Evolutionary conservation across 2,113 vertebrate species (phyloP), one percentile per base, ranked within the genome.

Genomic region (Amazona guildingii): DNA sequence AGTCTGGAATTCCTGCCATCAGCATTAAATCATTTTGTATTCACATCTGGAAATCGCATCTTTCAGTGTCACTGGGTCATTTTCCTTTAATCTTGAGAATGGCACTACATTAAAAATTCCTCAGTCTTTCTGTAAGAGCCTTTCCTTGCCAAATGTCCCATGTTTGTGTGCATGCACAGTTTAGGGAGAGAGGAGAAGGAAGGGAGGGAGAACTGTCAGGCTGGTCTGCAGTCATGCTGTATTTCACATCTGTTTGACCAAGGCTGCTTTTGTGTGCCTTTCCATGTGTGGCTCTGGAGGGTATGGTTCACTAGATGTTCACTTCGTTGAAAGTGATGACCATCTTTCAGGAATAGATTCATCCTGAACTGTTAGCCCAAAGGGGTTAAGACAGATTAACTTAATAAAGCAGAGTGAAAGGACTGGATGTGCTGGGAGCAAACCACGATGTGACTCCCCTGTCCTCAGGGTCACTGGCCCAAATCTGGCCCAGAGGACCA

Each of bases 21-120:
- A 96, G 77, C 83, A 83, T 92, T 94, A 92, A 94, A 93, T 94
- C 83, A 90, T 92, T 91, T 86, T 75, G 78, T 61, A 92, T 96
- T 95, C 96, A 96, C 96, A 97, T 97, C 96, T 97, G 97, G 95
- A 97, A 97, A 93, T 75, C 85, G 57, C 94, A 95, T 95, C 93
- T 94, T 63, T 59, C 27, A 91, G 84, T 97, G 94, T 95, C 96
- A 83, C 91, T 91, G 85, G 90, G 95, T 96, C 91, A 68, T 90
- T 96, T 95, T 93, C 89, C 95, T 97, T 96, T 96, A 94, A 97
- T 97, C 95, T 97, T 27, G 43, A 92, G 93, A 91, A 91, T 91
- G 94, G 91, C 89, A 92, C 96, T 95, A 59, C 89, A 74, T 97
- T 94, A 95, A 95, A 95, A 96, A 97, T 97, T 97, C 94, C 92